These are phyloP conservation scores for Sminthopsis crassicaudata DNA, from an alignment of 2,113 vertebrate species.

Conservation along the genomic window DNA sequence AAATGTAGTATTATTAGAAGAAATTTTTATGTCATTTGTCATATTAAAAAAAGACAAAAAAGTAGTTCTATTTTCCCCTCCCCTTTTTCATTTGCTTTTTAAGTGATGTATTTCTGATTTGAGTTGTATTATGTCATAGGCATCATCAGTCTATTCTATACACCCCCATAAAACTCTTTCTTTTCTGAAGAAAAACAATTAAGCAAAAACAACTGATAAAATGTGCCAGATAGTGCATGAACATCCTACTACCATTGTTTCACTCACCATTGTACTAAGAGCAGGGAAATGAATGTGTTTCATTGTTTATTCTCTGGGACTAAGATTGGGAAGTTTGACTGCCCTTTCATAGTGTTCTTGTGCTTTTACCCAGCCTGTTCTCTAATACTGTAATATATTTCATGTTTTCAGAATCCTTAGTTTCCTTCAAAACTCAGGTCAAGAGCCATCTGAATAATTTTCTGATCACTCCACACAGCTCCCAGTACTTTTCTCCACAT, in stretches of 20 bases:
- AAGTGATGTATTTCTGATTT: neutral
- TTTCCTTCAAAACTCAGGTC: neutral
- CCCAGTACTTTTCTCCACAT: neutral
- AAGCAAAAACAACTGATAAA: neutral
- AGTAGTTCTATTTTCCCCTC: neutral
- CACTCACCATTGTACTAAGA: neutral
- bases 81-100: neutral
- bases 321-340: neutral
- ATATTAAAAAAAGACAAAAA: neutral
- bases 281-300: neutral
- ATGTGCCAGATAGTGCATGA: neutral
- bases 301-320: neutral
- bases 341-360: neutral
- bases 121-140: neutral
- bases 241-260: neutral
- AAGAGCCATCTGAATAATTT: neutral
- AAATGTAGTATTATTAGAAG: neutral
- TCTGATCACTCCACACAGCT: neutral
- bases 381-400: neutral
- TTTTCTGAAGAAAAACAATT: neutral
- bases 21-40: neutral
- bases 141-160: neutral
- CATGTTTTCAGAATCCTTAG: neutral
- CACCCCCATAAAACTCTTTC: neutral
- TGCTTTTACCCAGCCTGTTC: neutral